These are phyloP conservation scores for Drosophila kanekoi DNA, from an alignment of 2,888 invertebrate species.

Conservation along the genomic window DNA sequence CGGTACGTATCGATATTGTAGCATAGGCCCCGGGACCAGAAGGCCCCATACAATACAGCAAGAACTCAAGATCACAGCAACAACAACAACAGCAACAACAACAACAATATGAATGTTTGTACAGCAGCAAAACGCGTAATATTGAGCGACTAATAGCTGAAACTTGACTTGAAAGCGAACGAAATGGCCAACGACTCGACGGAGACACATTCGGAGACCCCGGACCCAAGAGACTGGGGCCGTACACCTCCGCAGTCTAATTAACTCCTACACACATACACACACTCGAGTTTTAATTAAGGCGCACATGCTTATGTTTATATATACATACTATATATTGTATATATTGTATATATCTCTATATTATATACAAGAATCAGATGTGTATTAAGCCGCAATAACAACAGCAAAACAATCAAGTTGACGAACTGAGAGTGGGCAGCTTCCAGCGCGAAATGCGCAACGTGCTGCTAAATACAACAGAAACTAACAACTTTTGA, in stretches of 20 bases:
- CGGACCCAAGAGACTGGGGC: conserved; percentile 32
- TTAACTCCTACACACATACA: conserved; percentile 65
- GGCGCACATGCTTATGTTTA: conserved; percentile 50
- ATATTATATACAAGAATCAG: conserved; percentile 50
- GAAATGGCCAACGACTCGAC: conserved; percentile 42
- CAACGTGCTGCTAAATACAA: conserved; percentile 17
- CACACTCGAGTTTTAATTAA: conserved; percentile 65
- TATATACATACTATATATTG: conserved; percentile 6
- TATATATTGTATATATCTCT: conserved; percentile 9
- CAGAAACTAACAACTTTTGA: neutral
- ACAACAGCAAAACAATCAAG: conserved; percentile 58
- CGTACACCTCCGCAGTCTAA: conserved; percentile 76
- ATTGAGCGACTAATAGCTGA: conserved; percentile 76
- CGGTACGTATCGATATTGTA: conserved; percentile 25
- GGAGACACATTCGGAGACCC: conserved; percentile 20
- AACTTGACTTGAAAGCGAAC: conserved; percentile 80
- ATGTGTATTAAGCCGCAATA: conserved; percentile 53
- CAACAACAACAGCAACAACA: conserved; percentile 28
- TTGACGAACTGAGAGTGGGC: conserved; percentile 49
- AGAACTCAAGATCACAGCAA: conserved; percentile 62
- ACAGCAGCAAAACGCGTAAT: conserved; percentile 71
- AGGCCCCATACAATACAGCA: conserved; percentile 19
- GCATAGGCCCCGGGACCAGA: conserved; percentile 7
- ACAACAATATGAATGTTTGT: conserved; percentile 51
- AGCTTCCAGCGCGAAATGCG: conserved; percentile 18